Evolutionary conservation across 2,888 invertebrate genomes (phyloP), one percentile per base, ranked within the genome.

Genomic region (Epiperipatus broadwayi): DNA sequence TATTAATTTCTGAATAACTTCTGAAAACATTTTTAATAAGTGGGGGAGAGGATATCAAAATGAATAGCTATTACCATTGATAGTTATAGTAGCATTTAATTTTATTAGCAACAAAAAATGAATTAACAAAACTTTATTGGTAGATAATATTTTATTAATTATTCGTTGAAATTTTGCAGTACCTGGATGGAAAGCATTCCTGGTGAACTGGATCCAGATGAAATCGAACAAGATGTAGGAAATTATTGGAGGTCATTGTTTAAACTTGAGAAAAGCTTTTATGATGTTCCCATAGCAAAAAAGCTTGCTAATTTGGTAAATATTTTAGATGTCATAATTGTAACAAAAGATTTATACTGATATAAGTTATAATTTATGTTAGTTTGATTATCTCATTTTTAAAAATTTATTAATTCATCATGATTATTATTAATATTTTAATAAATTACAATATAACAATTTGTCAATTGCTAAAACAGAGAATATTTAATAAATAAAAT

Each of bases 211-310:
- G 79, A 85, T 55, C 91, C 91, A 0, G 87, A 89, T 55, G 71
- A 70, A 14, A 85, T 93, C 39, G 89, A 91, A 46, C 62, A 67
- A 10, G 81, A 83, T 44, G 74, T 78, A 1, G 70, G 70, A 31
- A 71, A 70, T 46, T 63, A 67, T 47, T 73, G 73, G 58, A 70
- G 85, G 46, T 72, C 73, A 36, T 71, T 91, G 28, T 78, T 76
- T 52, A 89, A 85, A 55, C 60, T 91, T 48, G 89, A 91, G 53
- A 87, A 85, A 54, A 67, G 70, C 16, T 87, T 91, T 58, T 65
- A 70, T 44, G 78, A 81, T 20, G 65, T 68, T 42, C 81, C 83
- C 0, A 69, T 71, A 0, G 73, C 83, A 0, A 69, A 68, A 53
- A 71, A 71, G 43, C 69, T 91, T 21, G 78, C 83, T 1, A 59